Conservation (phyloP, 2,888 invertebrate genomes). For the Heliconius aoede region DNA sequence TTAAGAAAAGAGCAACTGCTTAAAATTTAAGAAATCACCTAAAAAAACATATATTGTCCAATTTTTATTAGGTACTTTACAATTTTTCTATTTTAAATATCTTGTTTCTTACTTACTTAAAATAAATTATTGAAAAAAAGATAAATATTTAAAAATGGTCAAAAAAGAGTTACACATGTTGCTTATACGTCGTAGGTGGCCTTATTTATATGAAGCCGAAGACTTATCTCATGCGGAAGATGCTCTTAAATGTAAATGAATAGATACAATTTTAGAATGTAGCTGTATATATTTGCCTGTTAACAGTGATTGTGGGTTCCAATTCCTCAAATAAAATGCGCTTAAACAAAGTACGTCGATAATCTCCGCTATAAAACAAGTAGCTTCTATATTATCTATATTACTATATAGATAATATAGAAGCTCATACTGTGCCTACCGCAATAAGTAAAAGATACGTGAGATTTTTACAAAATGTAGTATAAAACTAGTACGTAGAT, state of each 20-base stretch:
- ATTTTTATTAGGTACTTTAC: neutral
- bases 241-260: neutral
- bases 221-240: neutral
- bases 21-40: conserved; percentile 18
- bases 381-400: no score
- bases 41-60: neutral
- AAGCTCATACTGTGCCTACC: no score
- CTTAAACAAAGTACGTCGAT: neutral
- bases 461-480: no score
- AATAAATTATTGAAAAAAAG: neutral
- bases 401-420: no score
- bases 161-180: neutral
- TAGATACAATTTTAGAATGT: neutral
- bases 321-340: neutral
- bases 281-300: neutral
- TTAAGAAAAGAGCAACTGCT: conserved; percentile 25
- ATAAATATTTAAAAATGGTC: neutral
- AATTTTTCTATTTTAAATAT: no score
- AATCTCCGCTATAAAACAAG: no score
- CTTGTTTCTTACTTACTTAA: neutral
- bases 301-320: neutral
- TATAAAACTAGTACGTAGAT: neutral
- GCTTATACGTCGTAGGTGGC: neutral
- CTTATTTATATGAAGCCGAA: neutral
- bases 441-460: no score